These are phyloP conservation scores for Stigmatopora argus DNA, from an alignment of 2,113 vertebrate genomes.

Conservation along the genomic window DNA sequence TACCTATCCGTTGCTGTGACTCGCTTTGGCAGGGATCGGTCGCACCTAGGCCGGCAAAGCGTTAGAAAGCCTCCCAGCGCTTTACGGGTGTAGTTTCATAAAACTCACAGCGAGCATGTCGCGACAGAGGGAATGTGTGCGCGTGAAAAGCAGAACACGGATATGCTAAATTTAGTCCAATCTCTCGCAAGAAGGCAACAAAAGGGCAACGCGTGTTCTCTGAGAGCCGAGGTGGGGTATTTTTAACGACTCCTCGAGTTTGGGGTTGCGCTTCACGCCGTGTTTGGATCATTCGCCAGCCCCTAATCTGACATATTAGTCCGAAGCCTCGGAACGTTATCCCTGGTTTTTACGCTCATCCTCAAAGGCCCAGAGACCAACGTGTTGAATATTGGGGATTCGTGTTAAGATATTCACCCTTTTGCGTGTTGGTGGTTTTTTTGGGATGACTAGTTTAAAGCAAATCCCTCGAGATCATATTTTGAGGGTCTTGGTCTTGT, in stretches of 20 bases:
- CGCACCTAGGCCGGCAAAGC: not conserved
- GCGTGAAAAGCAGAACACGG: constrained; percentile 10
- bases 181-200: constrained; percentile 18
- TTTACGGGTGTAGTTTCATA: not conserved
- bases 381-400: constrained; percentile 28
- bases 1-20: not conserved
- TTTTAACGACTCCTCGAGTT: constrained; percentile 49
- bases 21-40: not conserved
- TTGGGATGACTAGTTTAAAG: no score
- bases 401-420: constrained; percentile 31
- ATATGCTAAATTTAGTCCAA: constrained; percentile 28
- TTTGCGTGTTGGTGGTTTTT: not conserved
- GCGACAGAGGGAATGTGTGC: not conserved
- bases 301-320: constrained; percentile 58
- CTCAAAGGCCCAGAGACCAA: constrained; percentile 50
- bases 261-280: constrained; percentile 54
- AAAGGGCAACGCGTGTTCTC: constrained; percentile 12
- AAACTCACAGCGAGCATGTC: not conserved
- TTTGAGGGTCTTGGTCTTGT: no score
- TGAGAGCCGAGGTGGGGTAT: constrained; percentile 33
- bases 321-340: constrained; percentile 51
- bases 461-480: no score
- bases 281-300: constrained; percentile 57
- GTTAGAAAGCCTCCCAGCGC: not conserved
- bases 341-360: constrained; percentile 48